phyloP scores from a whole-genome alignment of 2,113 vertebrate species.

The Pogonocichla stellata region DNA sequence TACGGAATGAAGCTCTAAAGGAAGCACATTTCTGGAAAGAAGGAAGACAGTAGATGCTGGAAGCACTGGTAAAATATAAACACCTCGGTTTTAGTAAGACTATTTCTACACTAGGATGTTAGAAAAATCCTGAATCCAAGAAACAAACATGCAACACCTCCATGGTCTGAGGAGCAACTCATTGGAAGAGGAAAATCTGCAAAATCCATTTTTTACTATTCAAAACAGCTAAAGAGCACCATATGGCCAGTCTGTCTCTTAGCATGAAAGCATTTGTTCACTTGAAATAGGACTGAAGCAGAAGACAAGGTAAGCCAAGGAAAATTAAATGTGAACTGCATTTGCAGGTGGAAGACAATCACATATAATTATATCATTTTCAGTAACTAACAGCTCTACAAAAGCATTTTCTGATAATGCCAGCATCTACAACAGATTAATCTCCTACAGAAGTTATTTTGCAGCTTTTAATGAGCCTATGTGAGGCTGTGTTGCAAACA shows the following conservation, averaged over 20 bases:
- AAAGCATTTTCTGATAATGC: neutral
- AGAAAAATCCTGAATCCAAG: neutral
- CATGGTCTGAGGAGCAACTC: neutral
- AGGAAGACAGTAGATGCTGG: neutral
- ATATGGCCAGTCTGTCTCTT: slow-evolving; percentile 20
- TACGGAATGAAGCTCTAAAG: neutral
- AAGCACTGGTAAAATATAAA: neutral
- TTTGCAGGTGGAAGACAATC: neutral
- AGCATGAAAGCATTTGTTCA: slow-evolving; percentile 35
- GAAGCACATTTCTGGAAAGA: neutral
- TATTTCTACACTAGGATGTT: neutral
- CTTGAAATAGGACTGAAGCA: neutral
- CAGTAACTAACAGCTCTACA: neutral
- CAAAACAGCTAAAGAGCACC: slow-evolving; percentile 29
- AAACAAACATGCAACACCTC: neutral
- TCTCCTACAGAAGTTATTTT: neutral
- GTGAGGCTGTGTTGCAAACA: neutral
- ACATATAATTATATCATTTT: neutral
- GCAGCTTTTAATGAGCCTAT: neutral
- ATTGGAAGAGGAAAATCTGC: neutral
- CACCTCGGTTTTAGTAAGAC: neutral
- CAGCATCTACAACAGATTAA: neutral
- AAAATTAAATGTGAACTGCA: neutral
- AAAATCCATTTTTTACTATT: neutral
- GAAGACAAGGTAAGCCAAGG: neutral